Conservation (phyloP, 2,888 invertebrate species). For the Synergus laeviventris region DNA sequence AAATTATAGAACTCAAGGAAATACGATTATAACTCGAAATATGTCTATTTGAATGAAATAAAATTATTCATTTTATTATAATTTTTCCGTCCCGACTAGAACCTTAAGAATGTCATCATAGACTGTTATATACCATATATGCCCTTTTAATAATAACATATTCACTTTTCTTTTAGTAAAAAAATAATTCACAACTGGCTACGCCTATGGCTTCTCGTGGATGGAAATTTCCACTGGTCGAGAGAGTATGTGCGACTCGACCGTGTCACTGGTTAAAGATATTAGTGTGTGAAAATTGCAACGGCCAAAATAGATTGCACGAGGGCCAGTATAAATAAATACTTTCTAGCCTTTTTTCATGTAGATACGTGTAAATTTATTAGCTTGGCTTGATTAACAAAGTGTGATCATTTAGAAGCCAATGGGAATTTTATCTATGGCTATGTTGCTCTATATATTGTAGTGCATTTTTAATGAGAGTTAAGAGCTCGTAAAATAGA, state of each 20-base stretch:
- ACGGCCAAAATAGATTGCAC: conserved; percentile 5
- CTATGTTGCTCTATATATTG: background rate
- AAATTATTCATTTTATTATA: too few relatives aligned
- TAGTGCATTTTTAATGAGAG: background rate
- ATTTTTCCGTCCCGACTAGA: too few relatives aligned
- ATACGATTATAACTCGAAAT: too few relatives aligned
- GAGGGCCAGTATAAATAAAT: conserved; percentile 7
- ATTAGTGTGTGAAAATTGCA: conserved; percentile 29
- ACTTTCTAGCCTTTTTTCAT: conserved; percentile 7
- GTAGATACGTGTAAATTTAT: background rate
- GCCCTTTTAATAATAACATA: background rate
- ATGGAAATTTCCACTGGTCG: conserved; percentile 70
- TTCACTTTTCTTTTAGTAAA: background rate
- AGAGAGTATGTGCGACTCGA: conserved; percentile 52
- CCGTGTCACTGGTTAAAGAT: conserved; percentile 18
- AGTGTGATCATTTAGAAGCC: background rate
- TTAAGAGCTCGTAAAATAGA: background rate
- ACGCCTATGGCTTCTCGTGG: conserved; percentile 69
- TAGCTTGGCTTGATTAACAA: background rate
- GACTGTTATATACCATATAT: too few relatives aligned
- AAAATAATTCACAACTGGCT: conserved; percentile 54
- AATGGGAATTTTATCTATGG: background rate
- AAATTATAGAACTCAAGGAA: background rate
- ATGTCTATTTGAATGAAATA: too few relatives aligned
- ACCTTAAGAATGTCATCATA: too few relatives aligned